A percentile compares a stretch with the other conserved stretches of the same genome.
Conservation (phyloP, 2,888 invertebrate genomes). For the Drosophila ochracea region DNA sequence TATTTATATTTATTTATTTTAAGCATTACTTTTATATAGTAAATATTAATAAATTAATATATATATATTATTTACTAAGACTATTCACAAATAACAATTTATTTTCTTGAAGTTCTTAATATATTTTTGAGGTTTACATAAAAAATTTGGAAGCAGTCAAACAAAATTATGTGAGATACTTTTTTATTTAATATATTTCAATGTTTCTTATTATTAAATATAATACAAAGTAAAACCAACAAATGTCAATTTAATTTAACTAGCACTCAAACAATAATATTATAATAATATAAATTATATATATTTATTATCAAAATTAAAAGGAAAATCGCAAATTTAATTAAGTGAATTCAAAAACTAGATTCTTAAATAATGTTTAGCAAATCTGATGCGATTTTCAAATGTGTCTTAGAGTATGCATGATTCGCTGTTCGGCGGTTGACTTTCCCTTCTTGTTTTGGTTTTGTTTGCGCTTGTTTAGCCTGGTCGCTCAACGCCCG, state of each 20-base stretch:
- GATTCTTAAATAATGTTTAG: neutral
- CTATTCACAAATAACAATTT: neutral
- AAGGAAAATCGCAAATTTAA: neutral
- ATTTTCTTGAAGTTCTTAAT: neutral
- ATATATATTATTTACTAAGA: neutral
- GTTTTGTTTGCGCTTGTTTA: constrained; percentile 49
- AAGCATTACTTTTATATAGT: neutral
- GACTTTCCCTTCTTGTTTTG: constrained; percentile 25
- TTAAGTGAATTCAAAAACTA: neutral
- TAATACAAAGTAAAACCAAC: neutral
- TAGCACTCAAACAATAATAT: neutral
- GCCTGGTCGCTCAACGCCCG: constrained; percentile 41
- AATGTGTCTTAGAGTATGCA: constrained; percentile 16
- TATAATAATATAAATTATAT: neutral
- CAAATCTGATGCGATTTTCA: neutral
- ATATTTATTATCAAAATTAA: neutral
- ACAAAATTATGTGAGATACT: neutral
- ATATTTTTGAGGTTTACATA: neutral
- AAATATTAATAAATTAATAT: neutral
- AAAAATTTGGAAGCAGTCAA: neutral
- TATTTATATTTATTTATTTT: too few species aligned
- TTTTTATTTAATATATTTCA: neutral
- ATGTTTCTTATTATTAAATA: neutral
- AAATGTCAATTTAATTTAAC: neutral
- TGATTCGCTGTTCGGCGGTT: neutral